A percentile compares a stretch with the other conserved stretches of the same genome.
Conservation (phyloP, 2,113 vertebrate genomes). For the Nymphicus hollandicus region DNA sequence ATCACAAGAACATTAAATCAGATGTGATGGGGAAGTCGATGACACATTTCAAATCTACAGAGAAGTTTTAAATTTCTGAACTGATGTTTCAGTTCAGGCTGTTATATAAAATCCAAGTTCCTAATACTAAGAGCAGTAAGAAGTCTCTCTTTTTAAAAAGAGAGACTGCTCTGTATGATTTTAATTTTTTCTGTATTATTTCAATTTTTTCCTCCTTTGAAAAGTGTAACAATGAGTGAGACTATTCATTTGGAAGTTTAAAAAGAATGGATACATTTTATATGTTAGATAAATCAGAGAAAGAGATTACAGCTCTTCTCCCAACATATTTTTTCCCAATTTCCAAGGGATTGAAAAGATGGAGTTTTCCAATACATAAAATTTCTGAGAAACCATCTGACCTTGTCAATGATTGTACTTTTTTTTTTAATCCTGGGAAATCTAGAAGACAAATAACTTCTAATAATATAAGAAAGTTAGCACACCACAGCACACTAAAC, state of each 20-base stretch:
- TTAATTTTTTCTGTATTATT: not conserved
- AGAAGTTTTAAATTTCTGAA: not conserved
- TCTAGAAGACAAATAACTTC: not conserved
- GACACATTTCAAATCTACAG: not conserved
- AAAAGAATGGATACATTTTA: conserved; percentile 24
- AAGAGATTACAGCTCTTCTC: conserved; percentile 12
- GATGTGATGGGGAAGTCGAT: not conserved
- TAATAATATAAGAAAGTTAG: not conserved
- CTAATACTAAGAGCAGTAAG: not conserved
- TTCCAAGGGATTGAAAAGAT: not conserved
- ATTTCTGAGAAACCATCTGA: not conserved
- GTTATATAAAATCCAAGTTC: not conserved
- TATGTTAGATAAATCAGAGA: conserved; percentile 8
- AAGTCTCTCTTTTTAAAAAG: not conserved
- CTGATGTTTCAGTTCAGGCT: not conserved
- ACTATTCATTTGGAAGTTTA: conserved; percentile 23
- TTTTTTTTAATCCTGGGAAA: not conserved
- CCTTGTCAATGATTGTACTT: not conserved
- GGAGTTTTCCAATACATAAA: not conserved
- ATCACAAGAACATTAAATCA: not conserved
- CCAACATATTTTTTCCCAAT: not conserved
- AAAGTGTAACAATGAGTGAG: not conserved
- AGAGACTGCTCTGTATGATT: not conserved
- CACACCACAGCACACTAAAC: not conserved
- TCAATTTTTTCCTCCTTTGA: not conserved